A percentile compares a stretch with the other conserved stretches of the same genome.
phyloP scores from a whole-genome alignment of 2,888 invertebrate genomes.

The Amblyjoppa fuscipennis region DNA sequence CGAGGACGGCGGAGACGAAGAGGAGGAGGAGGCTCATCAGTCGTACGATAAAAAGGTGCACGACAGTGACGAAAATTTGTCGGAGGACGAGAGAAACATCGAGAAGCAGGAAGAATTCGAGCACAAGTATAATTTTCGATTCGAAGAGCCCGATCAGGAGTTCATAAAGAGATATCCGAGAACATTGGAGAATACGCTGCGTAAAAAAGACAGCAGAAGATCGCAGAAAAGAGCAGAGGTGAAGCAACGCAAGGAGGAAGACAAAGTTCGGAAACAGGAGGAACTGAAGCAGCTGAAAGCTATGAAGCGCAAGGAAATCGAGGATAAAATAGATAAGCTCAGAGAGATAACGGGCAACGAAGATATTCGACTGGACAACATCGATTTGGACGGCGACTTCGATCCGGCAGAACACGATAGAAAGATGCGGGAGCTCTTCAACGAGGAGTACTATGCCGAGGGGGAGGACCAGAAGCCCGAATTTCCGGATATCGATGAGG shows the following conservation, averaged over 20 bases:
- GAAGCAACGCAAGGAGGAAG: constrained; percentile 91
- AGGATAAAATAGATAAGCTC: constrained; percentile 94
- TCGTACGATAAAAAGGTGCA: constrained; percentile 78
- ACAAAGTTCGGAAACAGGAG: constrained; percentile 93
- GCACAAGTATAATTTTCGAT: constrained; percentile 97
- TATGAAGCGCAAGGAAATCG: constrained; percentile 95
- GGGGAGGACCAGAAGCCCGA: constrained; percentile 92
- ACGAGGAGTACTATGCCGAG: constrained; percentile 94
- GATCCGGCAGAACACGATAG: constrained; percentile 95
- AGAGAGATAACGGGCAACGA: constrained; percentile 93
- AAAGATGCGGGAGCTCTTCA: constrained; percentile 94
- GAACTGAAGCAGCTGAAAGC: constrained; percentile 95
- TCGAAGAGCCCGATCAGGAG: constrained; percentile 97
- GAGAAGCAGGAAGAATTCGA: constrained; percentile 96
- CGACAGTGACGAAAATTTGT: constrained; percentile 87
- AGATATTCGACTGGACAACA: constrained; percentile 77
- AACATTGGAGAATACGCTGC: constrained; percentile 92
- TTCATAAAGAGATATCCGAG: constrained; percentile 95
- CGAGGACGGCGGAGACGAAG: constrained; percentile 66
- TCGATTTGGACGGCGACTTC: constrained; percentile 95
- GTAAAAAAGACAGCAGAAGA: constrained; percentile 92
- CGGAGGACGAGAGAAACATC: constrained; percentile 92
- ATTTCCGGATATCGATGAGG: constrained; percentile 93
- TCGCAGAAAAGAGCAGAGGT: constrained; percentile 92
- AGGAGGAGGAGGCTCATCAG: constrained; percentile 62